Evolutionary conservation across 2,888 invertebrate genomes (phyloP), one percentile per base, ranked within the genome.

Genomic region (Dicyrtoma fusca): DNA sequence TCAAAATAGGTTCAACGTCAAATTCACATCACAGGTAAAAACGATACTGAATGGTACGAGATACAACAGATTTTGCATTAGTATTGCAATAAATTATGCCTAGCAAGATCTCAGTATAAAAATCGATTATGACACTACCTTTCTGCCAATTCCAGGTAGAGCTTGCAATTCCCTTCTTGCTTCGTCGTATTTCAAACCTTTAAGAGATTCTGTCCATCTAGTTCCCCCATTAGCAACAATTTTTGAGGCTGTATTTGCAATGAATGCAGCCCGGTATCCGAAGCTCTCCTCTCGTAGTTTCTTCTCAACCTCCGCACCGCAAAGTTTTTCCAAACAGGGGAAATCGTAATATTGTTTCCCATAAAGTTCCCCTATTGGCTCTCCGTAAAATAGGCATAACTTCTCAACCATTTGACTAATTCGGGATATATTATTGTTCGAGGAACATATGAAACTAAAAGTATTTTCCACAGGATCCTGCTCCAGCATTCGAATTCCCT

Each of bases 391-490:
- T 3, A 82, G 82, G 81, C 95, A 94, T 74, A 99, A 83, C 82
- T 92, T 94, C 82, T 96, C 92, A 17, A 98, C 92, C 94, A 98
- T 92, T 57, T 88, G 87, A 21, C 92, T 91, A 82, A 97, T 97
- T 81, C 97, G 92, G 76, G 89, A 87, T 80, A 98, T 97, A 82
- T 98, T 91, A 84, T 99, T 99, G 83, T 98, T 98, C 74, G 97
- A 94, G 69, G 97, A 97, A 83, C 97, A 98, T 81, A 98, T 96
- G 83, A 98, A 98, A 11, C 95, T 91, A 83, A 99, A 92, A 13
- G 97, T 86, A 85, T 94, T 97, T 84, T 99, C 98, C 0, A 92
- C 87, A 0, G 95, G 91, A 81, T 97, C 93, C 83, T 98, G 98
- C 70, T 89, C 85, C 61, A 99, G 85, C 82, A 98, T 92, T 81